Percentiles rank a stretch among this genome's conserved stretches.
Conservation (phyloP, 2,888 invertebrate species). For the Zygaena filipendulae region DNA sequence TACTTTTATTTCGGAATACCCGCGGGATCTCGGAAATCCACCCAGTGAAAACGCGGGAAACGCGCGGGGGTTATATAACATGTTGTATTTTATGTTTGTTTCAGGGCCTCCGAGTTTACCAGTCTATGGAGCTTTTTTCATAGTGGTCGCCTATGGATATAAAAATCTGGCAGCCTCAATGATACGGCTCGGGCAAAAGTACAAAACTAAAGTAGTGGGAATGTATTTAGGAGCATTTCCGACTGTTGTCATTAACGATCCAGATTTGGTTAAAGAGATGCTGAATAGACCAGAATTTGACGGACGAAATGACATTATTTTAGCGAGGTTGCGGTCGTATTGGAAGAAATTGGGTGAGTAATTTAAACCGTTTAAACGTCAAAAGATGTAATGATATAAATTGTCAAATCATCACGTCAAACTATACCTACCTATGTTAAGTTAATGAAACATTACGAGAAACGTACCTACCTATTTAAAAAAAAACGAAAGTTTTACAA, state of each 20-base stretch:
- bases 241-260: constrained; percentile 61
- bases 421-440: no score
- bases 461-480: no score
- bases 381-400: no score
- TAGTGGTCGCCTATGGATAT: constrained; percentile 60
- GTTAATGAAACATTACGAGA: no score
- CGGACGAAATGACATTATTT: constrained; percentile 63
- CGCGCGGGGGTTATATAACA: no score
- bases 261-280: constrained; percentile 65
- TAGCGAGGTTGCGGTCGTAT: constrained; percentile 60
- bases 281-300: constrained; percentile 70
- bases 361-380: no score
- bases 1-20: no score
- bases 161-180: constrained; percentile 61
- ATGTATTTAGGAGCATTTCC: constrained; percentile 60
- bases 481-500: no score
- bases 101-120: constrained; percentile 73
- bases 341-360: constrained; percentile 63
- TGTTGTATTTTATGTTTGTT: constrained; percentile 7
- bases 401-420: no score
- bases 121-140: constrained; percentile 71
- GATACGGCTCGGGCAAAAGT: constrained; percentile 55
- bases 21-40: no score
- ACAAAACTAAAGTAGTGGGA: constrained; percentile 71
- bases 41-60: no score